Conservation (phyloP, 2,113 vertebrate species). For the Percina caprodes region DNA sequence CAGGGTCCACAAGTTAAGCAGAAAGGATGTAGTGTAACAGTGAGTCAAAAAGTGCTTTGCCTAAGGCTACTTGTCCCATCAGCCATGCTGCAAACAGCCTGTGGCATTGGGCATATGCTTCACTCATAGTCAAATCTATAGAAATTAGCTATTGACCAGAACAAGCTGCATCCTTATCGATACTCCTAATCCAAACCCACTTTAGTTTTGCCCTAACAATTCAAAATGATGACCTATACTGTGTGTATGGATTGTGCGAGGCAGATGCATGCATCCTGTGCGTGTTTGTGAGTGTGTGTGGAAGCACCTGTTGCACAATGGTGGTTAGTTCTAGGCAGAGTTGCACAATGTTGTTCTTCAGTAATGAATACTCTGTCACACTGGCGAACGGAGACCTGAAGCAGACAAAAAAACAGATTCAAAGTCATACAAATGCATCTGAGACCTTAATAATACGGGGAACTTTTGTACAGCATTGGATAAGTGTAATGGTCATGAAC, state of each 20-base stretch:
- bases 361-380: constrained; percentile 93
- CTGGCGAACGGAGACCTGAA: constrained; percentile 93
- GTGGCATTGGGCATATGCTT: constrained; percentile 35
- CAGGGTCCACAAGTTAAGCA: constrained; percentile 16
- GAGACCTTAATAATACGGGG: neutral
- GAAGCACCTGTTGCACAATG: constrained; percentile 93
- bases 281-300: neutral
- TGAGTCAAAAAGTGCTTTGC: constrained; percentile 27
- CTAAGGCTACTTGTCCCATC: constrained; percentile 27
- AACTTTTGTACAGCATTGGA: neutral
- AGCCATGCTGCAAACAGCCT: constrained; percentile 45
- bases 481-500: neutral
- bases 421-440: neutral
- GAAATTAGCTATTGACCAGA: constrained; percentile 11
- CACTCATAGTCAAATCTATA: constrained; percentile 43
- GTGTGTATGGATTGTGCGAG: neutral
- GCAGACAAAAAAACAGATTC: constrained; percentile 34
- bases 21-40: constrained; percentile 27
- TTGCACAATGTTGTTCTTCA: constrained; percentile 97
- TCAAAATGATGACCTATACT: constrained; percentile 30
- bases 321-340: constrained; percentile 94
- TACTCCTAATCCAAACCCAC: neutral
- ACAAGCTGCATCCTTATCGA: neutral
- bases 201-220: constrained; percentile 4
- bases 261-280: neutral